phyloP scores from a whole-genome alignment of 1,140 invertebrate genomes.

The Pararge aegeria region DNA sequence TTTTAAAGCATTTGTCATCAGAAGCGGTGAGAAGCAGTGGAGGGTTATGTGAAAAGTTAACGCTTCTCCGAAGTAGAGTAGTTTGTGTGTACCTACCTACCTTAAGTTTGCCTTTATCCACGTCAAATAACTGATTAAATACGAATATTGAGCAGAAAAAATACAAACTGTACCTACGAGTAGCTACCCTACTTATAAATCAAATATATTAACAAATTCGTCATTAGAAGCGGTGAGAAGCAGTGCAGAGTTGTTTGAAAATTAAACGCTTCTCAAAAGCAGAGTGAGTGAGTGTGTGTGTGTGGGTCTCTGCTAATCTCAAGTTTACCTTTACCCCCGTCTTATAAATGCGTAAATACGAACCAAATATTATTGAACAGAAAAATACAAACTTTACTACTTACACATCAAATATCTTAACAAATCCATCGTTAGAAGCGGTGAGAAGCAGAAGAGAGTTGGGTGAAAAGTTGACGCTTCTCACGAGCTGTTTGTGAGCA shows the following conservation, averaged over 20 bases:
- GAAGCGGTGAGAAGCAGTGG: conserved; percentile 94
- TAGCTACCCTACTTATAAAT: too few relatives aligned
- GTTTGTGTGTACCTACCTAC: too few relatives aligned
- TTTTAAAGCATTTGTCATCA: conserved; percentile 96
- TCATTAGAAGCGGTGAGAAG: too few relatives aligned
- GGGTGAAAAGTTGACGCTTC: conserved; percentile 94
- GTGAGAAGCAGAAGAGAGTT: conserved; percentile 95
- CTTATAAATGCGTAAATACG: conserved; percentile 11
- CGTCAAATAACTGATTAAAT: too few relatives aligned
- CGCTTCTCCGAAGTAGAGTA: conserved; percentile 92
- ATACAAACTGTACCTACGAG: too few relatives aligned
- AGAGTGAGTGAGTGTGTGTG: too few relatives aligned
- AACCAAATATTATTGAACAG: neutral
- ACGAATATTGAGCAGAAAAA: too few relatives aligned
- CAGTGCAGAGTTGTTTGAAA: too few relatives aligned
- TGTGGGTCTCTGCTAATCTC: too few relatives aligned
- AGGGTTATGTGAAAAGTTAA: conserved; percentile 96
- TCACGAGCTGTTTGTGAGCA: conserved; percentile 96
- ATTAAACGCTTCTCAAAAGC: too few relatives aligned
- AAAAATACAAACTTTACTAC: neutral
- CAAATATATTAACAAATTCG: conserved; percentile 53
- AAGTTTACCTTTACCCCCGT: too few relatives aligned
- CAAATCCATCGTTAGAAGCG: conserved; percentile 95
- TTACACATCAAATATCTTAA: conserved; percentile 83
- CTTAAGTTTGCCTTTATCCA: too few relatives aligned